phyloP scores from a whole-genome alignment of 2,113 vertebrate genomes.

The Cololabis saira region DNA sequence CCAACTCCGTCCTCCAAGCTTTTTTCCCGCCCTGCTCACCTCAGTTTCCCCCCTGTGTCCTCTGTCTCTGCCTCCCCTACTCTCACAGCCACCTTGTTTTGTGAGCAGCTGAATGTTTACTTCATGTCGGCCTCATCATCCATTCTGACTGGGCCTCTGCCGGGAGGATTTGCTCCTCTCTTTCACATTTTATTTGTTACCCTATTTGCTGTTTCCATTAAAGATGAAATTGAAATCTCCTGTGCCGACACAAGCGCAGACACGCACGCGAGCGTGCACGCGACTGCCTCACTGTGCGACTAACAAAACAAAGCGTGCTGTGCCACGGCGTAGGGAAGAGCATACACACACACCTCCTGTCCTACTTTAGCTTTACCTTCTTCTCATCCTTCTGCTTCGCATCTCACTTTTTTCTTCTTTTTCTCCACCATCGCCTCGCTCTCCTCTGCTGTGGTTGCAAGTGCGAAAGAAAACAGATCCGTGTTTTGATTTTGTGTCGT shows the following conservation, averaged over 20 bases:
- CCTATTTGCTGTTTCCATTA: slow-evolving; percentile 74
- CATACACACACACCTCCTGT: slow-evolving; percentile 62
- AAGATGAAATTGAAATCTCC: slow-evolving; percentile 77
- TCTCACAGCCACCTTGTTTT: slow-evolving; percentile 36
- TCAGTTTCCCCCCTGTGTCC: neutral
- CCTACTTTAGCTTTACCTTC: slow-evolving; percentile 69
- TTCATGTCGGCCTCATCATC: slow-evolving; percentile 59
- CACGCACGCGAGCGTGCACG: neutral
- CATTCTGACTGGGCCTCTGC: slow-evolving; percentile 51
- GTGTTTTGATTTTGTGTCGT: slow-evolving; percentile 32
- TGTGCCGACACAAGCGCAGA: slow-evolving; percentile 19
- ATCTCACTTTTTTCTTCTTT: slow-evolving; percentile 1
- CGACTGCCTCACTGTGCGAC: slow-evolving; percentile 4
- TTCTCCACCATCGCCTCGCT: slow-evolving; percentile 31
- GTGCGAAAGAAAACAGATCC: slow-evolving; percentile 19
- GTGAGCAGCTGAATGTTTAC: slow-evolving; percentile 52
- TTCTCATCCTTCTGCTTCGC: slow-evolving; percentile 56
- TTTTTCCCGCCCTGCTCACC: slow-evolving; percentile 1
- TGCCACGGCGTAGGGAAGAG: slow-evolving; percentile 61
- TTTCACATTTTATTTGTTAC: slow-evolving; percentile 64
- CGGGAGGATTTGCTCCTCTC: slow-evolving; percentile 61
- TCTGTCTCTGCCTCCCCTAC: slow-evolving; percentile 2
- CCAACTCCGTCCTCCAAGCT: neutral
- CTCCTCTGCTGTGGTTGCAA: slow-evolving; percentile 36
- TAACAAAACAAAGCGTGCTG: slow-evolving; percentile 48